These are phyloP conservation scores for Pao palembangensis DNA, from an alignment of 2,113 vertebrate species.

Conservation along the genomic window DNA sequence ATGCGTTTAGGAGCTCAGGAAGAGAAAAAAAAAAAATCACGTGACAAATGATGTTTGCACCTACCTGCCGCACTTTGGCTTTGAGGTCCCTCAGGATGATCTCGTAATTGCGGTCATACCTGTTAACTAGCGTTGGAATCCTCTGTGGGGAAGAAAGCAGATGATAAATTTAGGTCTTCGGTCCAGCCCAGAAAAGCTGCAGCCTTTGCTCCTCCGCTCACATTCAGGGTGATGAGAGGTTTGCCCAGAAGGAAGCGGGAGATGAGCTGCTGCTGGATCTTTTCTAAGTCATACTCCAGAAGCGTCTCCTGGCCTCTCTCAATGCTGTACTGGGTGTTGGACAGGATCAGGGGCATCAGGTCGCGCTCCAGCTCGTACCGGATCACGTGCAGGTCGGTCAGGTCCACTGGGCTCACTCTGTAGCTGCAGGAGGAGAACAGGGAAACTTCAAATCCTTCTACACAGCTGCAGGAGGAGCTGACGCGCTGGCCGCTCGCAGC, in stretches of 20 bases:
- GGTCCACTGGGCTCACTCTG: conserved; percentile 80
- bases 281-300: conserved; percentile 84
- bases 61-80: conserved; percentile 83
- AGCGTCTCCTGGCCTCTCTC: conserved; percentile 81
- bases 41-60: conserved; percentile 16
- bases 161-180: background rate
- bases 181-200: too few relatives aligned
- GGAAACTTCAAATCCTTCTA: background rate
- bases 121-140: conserved; percentile 85
- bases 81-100: conserved; percentile 82
- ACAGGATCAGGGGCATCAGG: conserved; percentile 84
- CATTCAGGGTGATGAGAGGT: conserved; percentile 80
- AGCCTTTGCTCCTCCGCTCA: conserved; percentile 52
- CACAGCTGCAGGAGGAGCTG: background rate
- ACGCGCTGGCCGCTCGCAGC: background rate
- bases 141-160: conserved; percentile 71
- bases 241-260: conserved; percentile 88
- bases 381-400: conserved; percentile 87
- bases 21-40: background rate
- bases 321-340: conserved; percentile 91
- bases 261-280: conserved; percentile 87
- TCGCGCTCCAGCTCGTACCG: conserved; percentile 87
- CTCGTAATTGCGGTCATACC: conserved; percentile 87
- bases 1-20: background rate
- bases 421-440: conserved; percentile 74